Conservation (phyloP, 2,888 invertebrate genomes). For the Trileptium ribeirensis region DNA sequence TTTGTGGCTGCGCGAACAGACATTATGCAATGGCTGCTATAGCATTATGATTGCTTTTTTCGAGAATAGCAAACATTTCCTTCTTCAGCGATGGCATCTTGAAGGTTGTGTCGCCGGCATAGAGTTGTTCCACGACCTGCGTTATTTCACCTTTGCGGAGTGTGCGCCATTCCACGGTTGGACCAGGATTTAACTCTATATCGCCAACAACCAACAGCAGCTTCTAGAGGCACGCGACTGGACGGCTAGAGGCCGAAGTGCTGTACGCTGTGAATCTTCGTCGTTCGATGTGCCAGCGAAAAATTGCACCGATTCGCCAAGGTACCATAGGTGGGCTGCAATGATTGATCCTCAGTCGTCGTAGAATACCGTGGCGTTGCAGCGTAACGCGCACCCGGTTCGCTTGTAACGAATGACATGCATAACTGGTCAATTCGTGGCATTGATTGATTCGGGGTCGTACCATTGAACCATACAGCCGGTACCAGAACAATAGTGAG, state of each 20-base stretch:
- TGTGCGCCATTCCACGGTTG: background rate
- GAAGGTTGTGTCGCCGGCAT: background rate
- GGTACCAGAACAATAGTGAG: no score
- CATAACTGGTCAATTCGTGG: background rate
- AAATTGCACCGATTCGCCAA: background rate
- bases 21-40: background rate
- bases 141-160: background rate
- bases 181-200: slow-evolving; percentile 12
- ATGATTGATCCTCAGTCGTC: background rate
- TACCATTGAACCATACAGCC: background rate
- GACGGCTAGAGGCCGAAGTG: background rate
- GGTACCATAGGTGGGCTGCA: background rate
- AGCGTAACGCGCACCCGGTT: background rate
- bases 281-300: background rate
- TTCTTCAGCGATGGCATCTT: background rate
- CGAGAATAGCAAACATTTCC: background rate
- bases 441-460: background rate
- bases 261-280: no score
- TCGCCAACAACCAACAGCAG: slow-evolving; percentile 2
- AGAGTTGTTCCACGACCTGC: background rate
- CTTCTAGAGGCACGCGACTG: background rate
- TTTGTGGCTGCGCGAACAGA: no score
- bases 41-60: background rate
- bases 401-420: background rate
- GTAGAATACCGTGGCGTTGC: background rate